Evolutionary conservation across 2,113 vertebrate genomes (phyloP).

Genomic region (Sceloporus undulatus): DNA sequence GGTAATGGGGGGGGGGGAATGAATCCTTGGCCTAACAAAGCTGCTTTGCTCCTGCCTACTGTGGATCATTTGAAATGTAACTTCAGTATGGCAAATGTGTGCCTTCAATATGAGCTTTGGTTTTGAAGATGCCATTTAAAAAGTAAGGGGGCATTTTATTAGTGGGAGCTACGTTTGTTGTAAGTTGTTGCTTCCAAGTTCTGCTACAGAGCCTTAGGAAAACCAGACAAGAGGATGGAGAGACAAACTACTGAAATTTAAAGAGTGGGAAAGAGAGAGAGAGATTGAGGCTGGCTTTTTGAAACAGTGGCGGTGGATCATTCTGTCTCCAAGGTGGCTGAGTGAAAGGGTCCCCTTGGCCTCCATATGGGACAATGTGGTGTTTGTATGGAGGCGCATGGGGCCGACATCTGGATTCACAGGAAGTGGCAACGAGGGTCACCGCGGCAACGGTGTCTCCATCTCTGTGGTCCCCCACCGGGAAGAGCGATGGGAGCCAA

Average conservation of each 20-base stretch:
- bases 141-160: too few relatives aligned
- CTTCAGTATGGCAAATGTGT: too few relatives aligned
- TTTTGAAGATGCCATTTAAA: too few relatives aligned
- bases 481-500: slow-evolving; percentile 80
- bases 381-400: slow-evolving; percentile 35
- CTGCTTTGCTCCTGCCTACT: too few relatives aligned
- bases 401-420: slow-evolving; percentile 51
- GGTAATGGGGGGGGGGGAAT: too few relatives aligned
- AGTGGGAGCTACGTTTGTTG: too few relatives aligned
- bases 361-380: slow-evolving; percentile 72
- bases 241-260: fast-evolving
- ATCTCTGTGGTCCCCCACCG: slow-evolving; percentile 59
- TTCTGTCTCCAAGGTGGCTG: neutral
- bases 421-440: slow-evolving; percentile 71
- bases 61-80: too few relatives aligned
- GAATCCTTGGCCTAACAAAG: too few relatives aligned
- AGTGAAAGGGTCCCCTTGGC: slow-evolving; percentile 49
- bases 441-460: slow-evolving; percentile 77
- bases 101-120: too few relatives aligned
- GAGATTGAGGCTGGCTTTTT: too few relatives aligned
- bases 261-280: too few relatives aligned
- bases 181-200: neutral
- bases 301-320: neutral
- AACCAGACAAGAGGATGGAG: fast-evolving
- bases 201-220: neutral